A percentile compares a stretch with the other conserved stretches of the same genome.
Conservation (phyloP, 1,140 invertebrate genomes). For the Planococcus citri region DNA sequence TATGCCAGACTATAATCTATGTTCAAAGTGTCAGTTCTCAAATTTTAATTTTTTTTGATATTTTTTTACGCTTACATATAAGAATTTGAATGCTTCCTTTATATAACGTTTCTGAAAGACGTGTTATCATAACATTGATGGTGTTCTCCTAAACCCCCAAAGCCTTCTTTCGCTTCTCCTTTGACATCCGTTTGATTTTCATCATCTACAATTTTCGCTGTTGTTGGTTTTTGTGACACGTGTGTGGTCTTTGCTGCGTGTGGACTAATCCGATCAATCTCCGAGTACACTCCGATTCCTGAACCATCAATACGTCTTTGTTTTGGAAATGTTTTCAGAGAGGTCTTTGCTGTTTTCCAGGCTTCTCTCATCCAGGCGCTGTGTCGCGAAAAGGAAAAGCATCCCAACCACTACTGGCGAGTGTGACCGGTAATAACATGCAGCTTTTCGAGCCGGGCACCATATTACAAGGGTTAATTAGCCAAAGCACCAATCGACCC, state of each 20-base stretch:
- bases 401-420: slow-evolving; percentile 64
- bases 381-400: slow-evolving; percentile 68
- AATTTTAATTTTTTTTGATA: not conserved
- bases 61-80: not conserved
- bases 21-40: no score
- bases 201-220: not conserved
- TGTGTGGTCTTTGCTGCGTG: not conserved
- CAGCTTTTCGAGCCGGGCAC: slow-evolving; percentile 37
- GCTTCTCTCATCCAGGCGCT: slow-evolving; percentile 69
- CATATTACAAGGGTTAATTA: slow-evolving; percentile 38
- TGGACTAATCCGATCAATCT: slow-evolving; percentile 10
- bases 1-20: no score
- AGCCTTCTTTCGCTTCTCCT: not conserved
- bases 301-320: slow-evolving; percentile 35
- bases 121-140: no score
- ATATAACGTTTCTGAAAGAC: no score
- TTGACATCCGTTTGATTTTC: not conserved
- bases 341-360: slow-evolving; percentile 74
- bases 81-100: not conserved
- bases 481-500: slow-evolving; percentile 30
- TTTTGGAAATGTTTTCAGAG: slow-evolving; percentile 51
- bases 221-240: not conserved
- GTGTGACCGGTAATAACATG: slow-evolving; percentile 41
- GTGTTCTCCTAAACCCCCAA: not conserved
- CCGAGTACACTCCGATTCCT: not conserved